phyloP scores from a whole-genome alignment of 2,113 vertebrate genomes.

The Parus major region DNA sequence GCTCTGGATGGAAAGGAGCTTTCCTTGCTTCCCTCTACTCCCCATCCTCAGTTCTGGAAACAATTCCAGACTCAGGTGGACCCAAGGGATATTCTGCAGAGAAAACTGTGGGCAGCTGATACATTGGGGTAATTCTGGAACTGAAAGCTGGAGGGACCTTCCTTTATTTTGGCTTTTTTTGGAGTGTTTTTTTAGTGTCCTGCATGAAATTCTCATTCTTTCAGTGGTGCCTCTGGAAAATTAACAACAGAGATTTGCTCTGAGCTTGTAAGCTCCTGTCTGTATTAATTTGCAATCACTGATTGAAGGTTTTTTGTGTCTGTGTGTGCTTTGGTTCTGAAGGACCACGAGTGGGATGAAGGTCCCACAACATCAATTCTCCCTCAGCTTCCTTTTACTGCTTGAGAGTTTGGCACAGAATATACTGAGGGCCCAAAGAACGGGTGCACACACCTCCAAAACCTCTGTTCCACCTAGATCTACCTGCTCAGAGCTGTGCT shows the following conservation, averaged over 20 bases:
- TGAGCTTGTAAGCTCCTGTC: background rate
- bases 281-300: background rate
- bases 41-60: background rate
- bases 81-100: background rate
- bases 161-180: background rate
- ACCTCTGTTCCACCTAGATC: background rate
- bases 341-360: background rate
- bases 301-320: fast-evolving
- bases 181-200: background rate
- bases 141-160: background rate
- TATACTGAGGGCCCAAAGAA: background rate
- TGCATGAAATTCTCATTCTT: background rate
- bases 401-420: background rate
- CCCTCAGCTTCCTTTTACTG: background rate
- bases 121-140: background rate
- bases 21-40: background rate
- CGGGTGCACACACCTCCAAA: background rate
- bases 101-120: background rate
- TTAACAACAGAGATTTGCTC: background rate
- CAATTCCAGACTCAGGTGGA: background rate
- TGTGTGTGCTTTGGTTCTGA: background rate
- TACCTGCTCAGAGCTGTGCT: background rate
- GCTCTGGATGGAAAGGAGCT: background rate
- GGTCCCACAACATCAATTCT: background rate
- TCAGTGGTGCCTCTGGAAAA: background rate